A percentile compares a stretch with the other conserved stretches of the same genome.
These are phyloP conservation scores for Pentalonia nigronervosa DNA, from an alignment of 1,140 invertebrate species.

Conservation along the genomic window DNA sequence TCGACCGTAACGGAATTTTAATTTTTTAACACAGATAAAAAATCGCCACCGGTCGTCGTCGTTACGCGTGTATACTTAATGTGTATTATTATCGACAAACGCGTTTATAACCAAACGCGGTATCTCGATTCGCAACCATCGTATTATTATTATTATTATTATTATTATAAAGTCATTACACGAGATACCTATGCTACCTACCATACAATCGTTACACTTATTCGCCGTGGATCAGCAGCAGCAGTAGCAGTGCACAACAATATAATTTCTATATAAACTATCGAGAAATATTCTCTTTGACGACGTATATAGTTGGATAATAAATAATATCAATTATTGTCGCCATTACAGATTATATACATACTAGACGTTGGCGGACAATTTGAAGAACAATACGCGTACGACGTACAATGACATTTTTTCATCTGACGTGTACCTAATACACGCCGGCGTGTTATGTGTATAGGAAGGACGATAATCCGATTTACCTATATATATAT, in stretches of 20 bases:
- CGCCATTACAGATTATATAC: background rate
- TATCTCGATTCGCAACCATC: background rate
- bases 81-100: background rate
- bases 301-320: too few species aligned
- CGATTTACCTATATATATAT: background rate
- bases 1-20: slow-evolving; percentile 40
- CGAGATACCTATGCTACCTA: background rate
- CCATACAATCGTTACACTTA: background rate
- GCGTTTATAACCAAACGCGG: background rate
- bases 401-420: slow-evolving; percentile 8
- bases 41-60: background rate
- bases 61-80: background rate
- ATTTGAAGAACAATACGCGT: background rate
- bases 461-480: slow-evolving; percentile 40
- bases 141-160: too few species aligned
- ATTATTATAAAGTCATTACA: background rate
- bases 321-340: background rate
- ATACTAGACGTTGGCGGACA: background rate
- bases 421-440: background rate
- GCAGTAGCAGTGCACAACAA: background rate
- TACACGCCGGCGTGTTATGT: background rate
- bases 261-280: background rate
- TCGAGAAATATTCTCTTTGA: background rate
- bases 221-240: background rate
- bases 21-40: background rate